Percentiles rank a stretch among this genome's conserved stretches.
These are phyloP conservation scores for Coenonympha arcania DNA, from an alignment of 2,888 invertebrate genomes.

Conservation along the genomic window DNA sequence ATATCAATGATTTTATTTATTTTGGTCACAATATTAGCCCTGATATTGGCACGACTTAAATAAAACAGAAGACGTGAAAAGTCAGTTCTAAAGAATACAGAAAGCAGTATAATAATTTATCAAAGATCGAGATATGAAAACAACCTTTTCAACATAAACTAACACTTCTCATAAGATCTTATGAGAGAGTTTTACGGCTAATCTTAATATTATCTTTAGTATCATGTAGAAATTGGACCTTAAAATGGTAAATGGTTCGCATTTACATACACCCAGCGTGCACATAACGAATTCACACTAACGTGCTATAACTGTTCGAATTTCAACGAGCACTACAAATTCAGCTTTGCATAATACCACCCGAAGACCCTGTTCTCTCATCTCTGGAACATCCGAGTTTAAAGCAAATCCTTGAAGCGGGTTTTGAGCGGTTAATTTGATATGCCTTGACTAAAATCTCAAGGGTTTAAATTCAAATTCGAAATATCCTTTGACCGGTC, in stretches of 20 bases:
- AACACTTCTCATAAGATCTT: too few species aligned
- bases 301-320: slow-evolving; percentile 1
- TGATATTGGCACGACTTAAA: too few species aligned
- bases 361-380: not conserved
- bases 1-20: too few species aligned
- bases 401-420: not conserved
- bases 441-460: not conserved
- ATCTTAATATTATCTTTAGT: too few species aligned
- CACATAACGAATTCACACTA: slow-evolving; percentile 1
- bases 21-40: too few species aligned
- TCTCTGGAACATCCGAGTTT: not conserved
- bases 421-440: not conserved
- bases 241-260: not conserved
- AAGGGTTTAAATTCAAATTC: slow-evolving; percentile 7
- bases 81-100: too few species aligned
- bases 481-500: slow-evolving; percentile 3
- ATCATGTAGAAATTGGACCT: too few species aligned
- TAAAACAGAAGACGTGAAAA: too few species aligned
- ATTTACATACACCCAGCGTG: not conserved
- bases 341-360: slow-evolving; percentile 6
- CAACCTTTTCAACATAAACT: too few species aligned
- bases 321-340: slow-evolving; percentile 7
- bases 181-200: too few species aligned
- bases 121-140: too few species aligned
- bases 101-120: too few species aligned